Percentiles rank a stretch among this genome's conserved stretches.
Conservation (phyloP, 1,140 invertebrate species). For the Lethrus apterus region DNA sequence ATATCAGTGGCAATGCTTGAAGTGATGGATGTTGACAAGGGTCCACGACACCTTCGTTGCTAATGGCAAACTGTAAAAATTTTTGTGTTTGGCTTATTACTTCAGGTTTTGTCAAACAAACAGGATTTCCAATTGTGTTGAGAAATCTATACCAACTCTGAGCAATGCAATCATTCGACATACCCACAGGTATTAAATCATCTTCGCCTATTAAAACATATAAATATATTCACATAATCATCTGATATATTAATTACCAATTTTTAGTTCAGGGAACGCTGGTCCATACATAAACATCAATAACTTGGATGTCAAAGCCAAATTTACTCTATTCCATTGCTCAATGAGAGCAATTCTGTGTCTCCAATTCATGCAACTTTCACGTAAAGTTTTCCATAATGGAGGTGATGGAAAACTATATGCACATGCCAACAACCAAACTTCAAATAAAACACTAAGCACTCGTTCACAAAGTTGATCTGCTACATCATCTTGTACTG, state of each 20-base stretch:
- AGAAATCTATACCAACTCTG: slow-evolving; percentile 93
- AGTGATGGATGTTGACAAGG: slow-evolving; percentile 89
- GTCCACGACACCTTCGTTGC: slow-evolving; percentile 60
- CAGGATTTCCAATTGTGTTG: slow-evolving; percentile 89
- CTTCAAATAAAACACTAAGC: slow-evolving; percentile 87
- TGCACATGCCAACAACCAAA: slow-evolving; percentile 89
- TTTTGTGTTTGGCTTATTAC: slow-evolving; percentile 67
- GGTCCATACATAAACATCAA: slow-evolving; percentile 85
- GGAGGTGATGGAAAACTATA: slow-evolving; percentile 88
- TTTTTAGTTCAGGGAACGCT: slow-evolving; percentile 76
- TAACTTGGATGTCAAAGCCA: slow-evolving; percentile 77
- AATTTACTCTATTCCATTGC: slow-evolving; percentile 92
- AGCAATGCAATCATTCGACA: slow-evolving; percentile 81
- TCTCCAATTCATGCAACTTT: slow-evolving; percentile 87
- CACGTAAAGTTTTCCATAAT: slow-evolving; percentile 90
- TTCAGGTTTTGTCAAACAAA: slow-evolving; percentile 81
- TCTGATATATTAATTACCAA: slow-evolving; percentile 53
- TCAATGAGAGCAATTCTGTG: slow-evolving; percentile 86
- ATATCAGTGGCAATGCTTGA: slow-evolving; percentile 79
- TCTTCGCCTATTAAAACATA: slow-evolving; percentile 64
- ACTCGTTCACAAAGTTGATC: slow-evolving; percentile 92
- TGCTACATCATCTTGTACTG: slow-evolving; percentile 87
- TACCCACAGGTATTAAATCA: slow-evolving; percentile 72
- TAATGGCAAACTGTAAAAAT: slow-evolving; percentile 51
- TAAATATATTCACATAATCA: too few species aligned